Conservation (phyloP, 2,113 vertebrate genomes). For the Prolemur simus region DNA sequence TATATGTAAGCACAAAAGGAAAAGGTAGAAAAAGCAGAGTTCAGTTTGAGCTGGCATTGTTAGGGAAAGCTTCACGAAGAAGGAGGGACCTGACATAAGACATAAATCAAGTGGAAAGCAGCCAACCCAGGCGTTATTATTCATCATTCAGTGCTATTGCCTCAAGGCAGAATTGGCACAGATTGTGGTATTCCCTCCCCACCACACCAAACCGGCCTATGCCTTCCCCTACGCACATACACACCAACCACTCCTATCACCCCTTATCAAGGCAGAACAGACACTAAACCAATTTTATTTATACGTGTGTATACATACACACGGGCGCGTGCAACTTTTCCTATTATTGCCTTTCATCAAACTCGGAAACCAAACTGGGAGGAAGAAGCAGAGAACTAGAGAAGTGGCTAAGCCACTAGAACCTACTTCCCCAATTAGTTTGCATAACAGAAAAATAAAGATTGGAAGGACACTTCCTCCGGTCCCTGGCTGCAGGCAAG, state of each 20-base stretch:
- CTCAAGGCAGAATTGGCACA: slow-evolving; percentile 69
- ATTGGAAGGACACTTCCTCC: background rate
- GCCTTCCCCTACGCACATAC: slow-evolving; percentile 31
- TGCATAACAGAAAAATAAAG: slow-evolving; percentile 49
- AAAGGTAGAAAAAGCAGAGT: slow-evolving; percentile 4
- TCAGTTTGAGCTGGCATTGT: slow-evolving; percentile 52
- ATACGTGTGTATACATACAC: background rate
- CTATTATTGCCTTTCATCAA: background rate
- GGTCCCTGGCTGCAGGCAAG: background rate
- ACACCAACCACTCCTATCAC: background rate
- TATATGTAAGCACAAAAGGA: background rate
- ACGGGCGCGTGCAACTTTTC: slow-evolving; percentile 3
- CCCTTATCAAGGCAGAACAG: background rate
- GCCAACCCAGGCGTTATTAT: slow-evolving; percentile 75
- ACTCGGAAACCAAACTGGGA: slow-evolving; percentile 21
- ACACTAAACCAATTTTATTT: background rate
- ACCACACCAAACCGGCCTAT: slow-evolving; percentile 36
- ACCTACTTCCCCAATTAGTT: slow-evolving; percentile 57
- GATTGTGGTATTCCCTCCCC: slow-evolving; percentile 66
- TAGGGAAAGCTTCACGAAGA: slow-evolving; percentile 45
- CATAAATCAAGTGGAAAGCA: slow-evolving; percentile 72
- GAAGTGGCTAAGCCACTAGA: background rate
- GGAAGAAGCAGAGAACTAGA: background rate
- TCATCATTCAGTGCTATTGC: slow-evolving; percentile 63
- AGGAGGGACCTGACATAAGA: slow-evolving; percentile 63